Evolutionary conservation across 2,888 invertebrate species (phyloP), one percentile per base, ranked within the genome.

Genomic region (Hylaea fasciaria): DNA sequence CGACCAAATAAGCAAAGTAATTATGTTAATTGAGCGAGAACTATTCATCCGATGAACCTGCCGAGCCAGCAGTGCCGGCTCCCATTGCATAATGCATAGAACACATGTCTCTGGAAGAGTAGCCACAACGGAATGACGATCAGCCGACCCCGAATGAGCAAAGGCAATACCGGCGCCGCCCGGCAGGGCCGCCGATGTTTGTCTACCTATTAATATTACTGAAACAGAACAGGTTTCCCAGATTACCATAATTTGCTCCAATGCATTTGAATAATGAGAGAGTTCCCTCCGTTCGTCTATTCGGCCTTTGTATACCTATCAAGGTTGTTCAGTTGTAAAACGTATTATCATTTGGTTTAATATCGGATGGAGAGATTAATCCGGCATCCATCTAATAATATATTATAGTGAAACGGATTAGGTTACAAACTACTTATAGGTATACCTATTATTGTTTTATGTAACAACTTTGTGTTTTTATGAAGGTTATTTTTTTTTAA

Each of bases 181-280:
- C 73, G 52, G 22, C 37, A 52, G 56, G 32, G 56, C 77, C 74
- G 71, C 74, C 80, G 78, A 85, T 86, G 85, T 87, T 88, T 90
- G 89, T 86, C 79, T 86, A 68, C 76, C 80, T 76, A 89, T 89
- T 90, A 90, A 88, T 90, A 90, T 91, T 89, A 83, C 83, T 85
- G 88, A 90, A 89, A 90, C 90, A 89, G 90, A 89, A 82, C 91
- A 91, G 90, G 89, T 90, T 88, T 81, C 86, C 80, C 88, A 87
- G 91, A 91, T 91, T 91, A 91, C 88, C 91, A 91, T 91, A 91
- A 91, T 91, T 91, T 91, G 91, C 88, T 91, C 88, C 89, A 86
- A 86, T 91, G 91, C 91, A 91, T 91, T 91, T 90, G 91, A 90
- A 91, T 91, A 91, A 91, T 91, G 89, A 89, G 88, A 83, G 87